Conservation (phyloP, 2,888 invertebrate genomes). For the Pachydiplax longipennis region DNA sequence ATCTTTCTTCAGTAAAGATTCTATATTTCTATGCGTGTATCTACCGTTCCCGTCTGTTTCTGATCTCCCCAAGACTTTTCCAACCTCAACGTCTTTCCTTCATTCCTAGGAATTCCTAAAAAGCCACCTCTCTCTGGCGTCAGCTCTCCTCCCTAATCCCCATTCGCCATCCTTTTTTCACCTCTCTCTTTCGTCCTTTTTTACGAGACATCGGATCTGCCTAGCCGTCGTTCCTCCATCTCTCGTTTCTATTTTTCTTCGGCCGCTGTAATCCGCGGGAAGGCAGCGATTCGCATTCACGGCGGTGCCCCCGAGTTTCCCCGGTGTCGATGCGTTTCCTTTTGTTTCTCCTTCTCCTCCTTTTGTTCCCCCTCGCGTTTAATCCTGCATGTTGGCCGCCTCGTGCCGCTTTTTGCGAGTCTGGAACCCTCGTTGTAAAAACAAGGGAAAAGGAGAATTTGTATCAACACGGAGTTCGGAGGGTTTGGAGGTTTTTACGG, state of each 20-base stretch:
- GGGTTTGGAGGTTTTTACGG: neutral
- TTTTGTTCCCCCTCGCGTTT: neutral
- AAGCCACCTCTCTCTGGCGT: too few relatives aligned
- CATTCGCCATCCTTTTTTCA: neutral
- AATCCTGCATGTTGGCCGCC: neutral
- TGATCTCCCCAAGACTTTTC: too few relatives aligned
- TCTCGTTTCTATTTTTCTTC: neutral
- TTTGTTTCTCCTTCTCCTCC: neutral
- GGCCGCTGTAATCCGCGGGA: neutral
- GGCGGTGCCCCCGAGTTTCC: neutral
- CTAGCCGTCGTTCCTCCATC: too few relatives aligned
- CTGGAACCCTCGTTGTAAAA: neutral
- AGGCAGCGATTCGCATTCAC: neutral
- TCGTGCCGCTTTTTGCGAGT: neutral
- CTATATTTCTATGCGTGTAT: too few relatives aligned
- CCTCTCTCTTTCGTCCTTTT: neutral
- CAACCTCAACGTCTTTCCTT: too few relatives aligned
- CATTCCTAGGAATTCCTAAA: too few relatives aligned
- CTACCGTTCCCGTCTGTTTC: too few relatives aligned
- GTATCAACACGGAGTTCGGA: neutral
- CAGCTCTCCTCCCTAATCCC: too few relatives aligned
- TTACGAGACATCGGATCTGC: too few relatives aligned
- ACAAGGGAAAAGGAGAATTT: neutral
- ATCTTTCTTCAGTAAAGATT: too few relatives aligned
- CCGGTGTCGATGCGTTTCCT: neutral